Conservation (phyloP, 2,113 vertebrate genomes). For the Excalfactoria chinensis region DNA sequence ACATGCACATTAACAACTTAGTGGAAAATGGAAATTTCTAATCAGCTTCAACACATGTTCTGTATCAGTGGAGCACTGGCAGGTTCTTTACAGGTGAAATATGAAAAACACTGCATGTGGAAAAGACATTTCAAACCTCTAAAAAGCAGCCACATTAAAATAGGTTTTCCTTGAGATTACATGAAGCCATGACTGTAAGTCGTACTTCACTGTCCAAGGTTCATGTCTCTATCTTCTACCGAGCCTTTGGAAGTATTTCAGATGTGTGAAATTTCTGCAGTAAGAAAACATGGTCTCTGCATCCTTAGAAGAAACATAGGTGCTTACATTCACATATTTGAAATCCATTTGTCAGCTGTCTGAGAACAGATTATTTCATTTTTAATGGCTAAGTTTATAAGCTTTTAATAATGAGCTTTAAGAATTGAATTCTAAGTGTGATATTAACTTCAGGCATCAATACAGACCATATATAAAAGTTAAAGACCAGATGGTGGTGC, state of each 20-base stretch:
- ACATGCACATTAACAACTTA: neutral
- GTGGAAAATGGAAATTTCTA: neutral
- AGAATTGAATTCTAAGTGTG: neutral
- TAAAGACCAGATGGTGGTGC: slow-evolving; percentile 6
- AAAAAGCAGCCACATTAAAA: neutral
- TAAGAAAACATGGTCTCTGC: neutral
- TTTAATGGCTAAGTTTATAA: slow-evolving; percentile 19
- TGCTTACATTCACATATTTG: neutral
- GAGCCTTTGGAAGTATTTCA: neutral
- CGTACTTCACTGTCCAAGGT: neutral
- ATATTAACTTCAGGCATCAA: slow-evolving; percentile 30
- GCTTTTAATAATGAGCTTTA: neutral
- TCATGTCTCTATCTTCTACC: neutral
- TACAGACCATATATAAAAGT: neutral
- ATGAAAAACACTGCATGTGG: neutral
- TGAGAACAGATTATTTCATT: slow-evolving; percentile 18
- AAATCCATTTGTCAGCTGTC: slow-evolving; percentile 5
- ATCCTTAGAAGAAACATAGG: neutral
- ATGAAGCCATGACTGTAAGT: neutral
- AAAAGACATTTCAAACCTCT: neutral
- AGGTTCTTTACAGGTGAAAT: neutral
- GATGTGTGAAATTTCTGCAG: neutral
- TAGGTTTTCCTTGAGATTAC: neutral
- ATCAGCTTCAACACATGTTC: neutral
- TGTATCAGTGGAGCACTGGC: neutral